Conservation (phyloP, 2,797 vertebrate genomes). For the Benthosema pterotum region DNA sequence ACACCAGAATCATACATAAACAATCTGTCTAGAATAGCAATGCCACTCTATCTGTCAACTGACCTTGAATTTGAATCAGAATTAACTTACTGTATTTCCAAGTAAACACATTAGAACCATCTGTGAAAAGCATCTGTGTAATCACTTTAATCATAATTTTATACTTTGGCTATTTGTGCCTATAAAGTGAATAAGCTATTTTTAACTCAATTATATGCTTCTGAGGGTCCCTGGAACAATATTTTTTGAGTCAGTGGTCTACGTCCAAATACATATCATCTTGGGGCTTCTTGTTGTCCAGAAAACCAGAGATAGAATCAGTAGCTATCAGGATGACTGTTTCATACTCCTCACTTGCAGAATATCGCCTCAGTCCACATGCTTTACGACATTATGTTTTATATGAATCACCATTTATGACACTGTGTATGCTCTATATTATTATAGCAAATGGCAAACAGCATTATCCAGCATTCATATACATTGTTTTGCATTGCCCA, state of each 20-base stretch:
- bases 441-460: constrained; percentile 1
- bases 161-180: too few relatives aligned
- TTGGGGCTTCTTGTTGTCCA: too few relatives aligned
- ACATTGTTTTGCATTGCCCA: constrained; percentile 34
- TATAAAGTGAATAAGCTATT: too few relatives aligned
- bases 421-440: constrained; percentile 2
- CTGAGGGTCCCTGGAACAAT: too few relatives aligned
- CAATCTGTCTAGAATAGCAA: not conserved
- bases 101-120: too few relatives aligned
- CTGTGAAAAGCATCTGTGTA: too few relatives aligned
- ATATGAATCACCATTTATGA: not conserved
- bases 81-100: not conserved
- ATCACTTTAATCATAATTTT: too few relatives aligned
- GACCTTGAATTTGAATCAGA: not conserved
- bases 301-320: too few relatives aligned
- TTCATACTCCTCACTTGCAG: constrained; percentile 1
- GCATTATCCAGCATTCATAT: constrained; percentile 15
- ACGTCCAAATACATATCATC: too few relatives aligned
- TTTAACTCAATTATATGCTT: too few relatives aligned
- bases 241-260: too few relatives aligned
- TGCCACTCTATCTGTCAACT: not conserved
- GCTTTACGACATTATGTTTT: not conserved
- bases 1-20: not conserved
- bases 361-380: not conserved
- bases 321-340: not conserved